These are phyloP conservation scores for Phalacrocorax brasilianus DNA, from an alignment of 2,113 vertebrate genomes.

Conservation along the genomic window DNA sequence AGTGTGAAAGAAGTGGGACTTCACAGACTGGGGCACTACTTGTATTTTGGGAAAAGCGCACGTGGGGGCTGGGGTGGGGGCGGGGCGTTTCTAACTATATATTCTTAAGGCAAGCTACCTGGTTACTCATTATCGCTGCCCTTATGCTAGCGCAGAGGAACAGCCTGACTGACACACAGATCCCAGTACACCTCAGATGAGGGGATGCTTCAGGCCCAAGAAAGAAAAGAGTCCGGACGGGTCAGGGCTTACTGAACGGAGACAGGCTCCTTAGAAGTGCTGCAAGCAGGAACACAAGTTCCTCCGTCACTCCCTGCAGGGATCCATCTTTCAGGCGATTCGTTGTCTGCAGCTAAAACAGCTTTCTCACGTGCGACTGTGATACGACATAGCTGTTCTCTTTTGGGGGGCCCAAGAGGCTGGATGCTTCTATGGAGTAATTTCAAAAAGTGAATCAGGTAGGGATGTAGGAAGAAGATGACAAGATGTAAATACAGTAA, in stretches of 20 bases:
- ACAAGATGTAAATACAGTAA: neutral
- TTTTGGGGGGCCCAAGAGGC: neutral
- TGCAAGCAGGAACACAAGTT: neutral
- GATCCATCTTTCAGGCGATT: neutral
- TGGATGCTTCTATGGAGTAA: neutral
- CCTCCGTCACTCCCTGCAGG: neutral
- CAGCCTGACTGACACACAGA: neutral
- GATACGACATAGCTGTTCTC: fast-evolving
- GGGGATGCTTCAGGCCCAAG: neutral
- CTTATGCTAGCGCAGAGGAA: neutral
- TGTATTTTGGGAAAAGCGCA: neutral
- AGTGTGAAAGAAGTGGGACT: neutral
- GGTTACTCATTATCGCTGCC: neutral
- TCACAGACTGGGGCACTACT: neutral
- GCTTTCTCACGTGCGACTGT: neutral
- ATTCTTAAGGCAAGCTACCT: neutral
- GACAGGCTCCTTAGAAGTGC: neutral
- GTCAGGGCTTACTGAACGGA: neutral
- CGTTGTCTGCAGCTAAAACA: neutral
- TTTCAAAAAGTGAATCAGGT: neutral
- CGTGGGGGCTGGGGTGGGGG: neutral
- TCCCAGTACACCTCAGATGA: neutral
- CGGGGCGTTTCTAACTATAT: neutral
- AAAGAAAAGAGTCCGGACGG: too few relatives aligned
- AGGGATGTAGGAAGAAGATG: neutral